Conservation (phyloP, 2,113 vertebrate genomes). For the Thunnus thynnus region DNA sequence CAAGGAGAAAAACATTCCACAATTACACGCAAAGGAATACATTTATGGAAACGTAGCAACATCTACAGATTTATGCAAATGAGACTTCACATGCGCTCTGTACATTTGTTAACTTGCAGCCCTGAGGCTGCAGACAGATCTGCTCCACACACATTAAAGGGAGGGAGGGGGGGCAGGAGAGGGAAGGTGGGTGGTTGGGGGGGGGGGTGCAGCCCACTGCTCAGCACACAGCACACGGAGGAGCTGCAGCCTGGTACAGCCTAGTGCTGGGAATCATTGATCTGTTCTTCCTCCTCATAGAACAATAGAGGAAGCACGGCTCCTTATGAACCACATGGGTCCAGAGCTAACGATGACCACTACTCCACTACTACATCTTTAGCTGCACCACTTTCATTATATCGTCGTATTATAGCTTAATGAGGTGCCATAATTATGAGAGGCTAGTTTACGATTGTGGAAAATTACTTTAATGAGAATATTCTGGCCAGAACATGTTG, state of each 20-base stretch:
- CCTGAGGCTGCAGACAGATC: constrained; percentile 84
- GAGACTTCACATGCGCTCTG: constrained; percentile 80
- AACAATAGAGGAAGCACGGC: constrained; percentile 73
- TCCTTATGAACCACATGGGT: constrained; percentile 64
- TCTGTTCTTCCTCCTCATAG: constrained; percentile 75
- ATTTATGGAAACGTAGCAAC: constrained; percentile 81
- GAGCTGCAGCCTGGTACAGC: constrained; percentile 72
- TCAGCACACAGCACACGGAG: constrained; percentile 85
- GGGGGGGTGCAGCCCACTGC: constrained; percentile 69
- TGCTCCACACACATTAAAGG: constrained; percentile 79
- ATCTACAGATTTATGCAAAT: constrained; percentile 86
- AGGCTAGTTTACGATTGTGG: background rate
- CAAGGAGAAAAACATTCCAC: constrained; percentile 52
- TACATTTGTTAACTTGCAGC: constrained; percentile 88
- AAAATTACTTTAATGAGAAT: constrained; percentile 32
- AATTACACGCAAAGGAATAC: constrained; percentile 85
- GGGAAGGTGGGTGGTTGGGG: background rate
- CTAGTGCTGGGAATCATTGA: constrained; percentile 79
- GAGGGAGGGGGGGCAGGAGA: background rate
- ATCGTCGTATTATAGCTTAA: constrained; percentile 7
- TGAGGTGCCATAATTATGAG: background rate
- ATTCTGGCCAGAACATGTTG: constrained; percentile 22
- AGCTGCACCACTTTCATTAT: background rate
- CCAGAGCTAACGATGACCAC: constrained; percentile 17
- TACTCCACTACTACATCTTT: background rate